Evolutionary conservation across 1,140 invertebrate genomes (phyloP).

Genomic region (Mamestra configurata): DNA sequence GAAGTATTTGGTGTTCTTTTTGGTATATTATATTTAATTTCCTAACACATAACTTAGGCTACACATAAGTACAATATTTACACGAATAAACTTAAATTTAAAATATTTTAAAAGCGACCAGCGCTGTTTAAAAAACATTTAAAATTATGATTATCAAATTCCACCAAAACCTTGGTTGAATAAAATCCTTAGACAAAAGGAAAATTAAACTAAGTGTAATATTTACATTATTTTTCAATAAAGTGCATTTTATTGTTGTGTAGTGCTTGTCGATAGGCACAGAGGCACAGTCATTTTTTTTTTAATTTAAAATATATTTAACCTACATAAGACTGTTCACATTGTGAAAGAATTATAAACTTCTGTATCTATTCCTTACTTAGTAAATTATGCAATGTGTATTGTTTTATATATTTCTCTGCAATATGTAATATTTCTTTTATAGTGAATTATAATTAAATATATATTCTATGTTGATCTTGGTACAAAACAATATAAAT

Average conservation of each 20-base stretch:
- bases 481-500: background rate
- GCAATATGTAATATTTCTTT: conserved; percentile 39
- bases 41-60: conserved; percentile 57
- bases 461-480: background rate
- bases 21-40: conserved; percentile 69
- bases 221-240: conserved; percentile 52
- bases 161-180: conserved; percentile 29
- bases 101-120: conserved; percentile 63
- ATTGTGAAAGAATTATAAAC: conserved; percentile 38
- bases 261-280: conserved; percentile 79
- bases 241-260: conserved; percentile 73
- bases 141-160: conserved; percentile 39
- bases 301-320: conserved; percentile 47
- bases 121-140: conserved; percentile 61
- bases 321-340: conserved; percentile 26
- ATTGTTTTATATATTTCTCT: background rate
- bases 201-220: conserved; percentile 41
- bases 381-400: background rate
- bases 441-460: no score
- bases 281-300: conserved; percentile 77
- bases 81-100: conserved; percentile 58
- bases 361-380: background rate
- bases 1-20: conserved; percentile 83
- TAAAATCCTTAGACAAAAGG: conserved; percentile 20
- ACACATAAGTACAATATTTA: conserved; percentile 71